A percentile compares a stretch with the other conserved stretches of the same genome.
These are phyloP conservation scores for Drosophila gunungcola DNA, from an alignment of 1,140 invertebrate species.

Conservation along the genomic window DNA sequence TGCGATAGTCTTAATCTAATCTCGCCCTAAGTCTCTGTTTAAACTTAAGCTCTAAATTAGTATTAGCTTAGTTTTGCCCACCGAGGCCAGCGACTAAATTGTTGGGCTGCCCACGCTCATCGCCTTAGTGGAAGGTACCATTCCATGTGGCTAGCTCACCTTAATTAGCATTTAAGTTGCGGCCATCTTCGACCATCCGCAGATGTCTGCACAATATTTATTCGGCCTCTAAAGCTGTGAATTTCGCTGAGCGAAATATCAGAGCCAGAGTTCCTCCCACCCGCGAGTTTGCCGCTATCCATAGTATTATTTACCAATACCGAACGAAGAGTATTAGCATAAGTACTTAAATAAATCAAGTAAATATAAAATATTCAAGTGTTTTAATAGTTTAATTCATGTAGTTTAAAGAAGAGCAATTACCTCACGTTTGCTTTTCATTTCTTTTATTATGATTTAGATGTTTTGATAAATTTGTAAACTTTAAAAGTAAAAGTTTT, in stretches of 20 bases:
- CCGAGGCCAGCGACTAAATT: slow-evolving; percentile 59
- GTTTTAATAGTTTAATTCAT: neutral
- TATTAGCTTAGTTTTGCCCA: slow-evolving; percentile 34
- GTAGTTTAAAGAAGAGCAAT: neutral
- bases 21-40: slow-evolving; percentile 40
- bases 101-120: slow-evolving; percentile 25
- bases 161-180: slow-evolving; percentile 79
- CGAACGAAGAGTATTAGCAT: slow-evolving; percentile 43
- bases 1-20: slow-evolving; percentile 46
- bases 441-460: neutral
- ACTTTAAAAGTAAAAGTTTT: too few relatives aligned
- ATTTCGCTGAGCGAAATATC: slow-evolving; percentile 48
- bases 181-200: slow-evolving; percentile 49
- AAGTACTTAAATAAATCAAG: slow-evolving; percentile 57
- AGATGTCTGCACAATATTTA: slow-evolving; percentile 44
- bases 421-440: neutral
- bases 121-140: slow-evolving; percentile 61
- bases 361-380: slow-evolving; percentile 19
- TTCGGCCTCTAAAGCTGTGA: slow-evolving; percentile 42
- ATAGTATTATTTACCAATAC: slow-evolving; percentile 67
- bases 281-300: slow-evolving; percentile 45
- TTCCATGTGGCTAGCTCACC: slow-evolving; percentile 57
- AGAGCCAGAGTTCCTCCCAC: slow-evolving; percentile 21
- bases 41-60: slow-evolving; percentile 39
- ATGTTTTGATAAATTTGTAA: neutral